Evolutionary conservation across 37 sponge, comb jelly and placozoan species (phyloP), one percentile per base, ranked within the genome.

Genomic region (Chondrosia reniformis): DNA sequence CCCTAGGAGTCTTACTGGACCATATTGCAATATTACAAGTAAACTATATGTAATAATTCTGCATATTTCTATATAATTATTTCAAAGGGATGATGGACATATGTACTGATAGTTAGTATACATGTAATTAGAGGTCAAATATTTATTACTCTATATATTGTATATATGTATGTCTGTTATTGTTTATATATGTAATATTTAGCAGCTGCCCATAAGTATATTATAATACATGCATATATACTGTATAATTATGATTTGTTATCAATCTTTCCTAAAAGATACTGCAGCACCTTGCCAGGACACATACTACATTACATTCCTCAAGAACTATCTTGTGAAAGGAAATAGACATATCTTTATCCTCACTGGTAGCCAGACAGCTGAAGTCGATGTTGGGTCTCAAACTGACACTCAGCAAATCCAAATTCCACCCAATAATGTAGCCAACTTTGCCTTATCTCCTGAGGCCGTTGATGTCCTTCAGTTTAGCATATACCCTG

Each of bases 1-100:
- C 10, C 72, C 72, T n/a, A 69, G 41, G 24, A 44, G 72, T 21
- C 42, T 41, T 41, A 69, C 72, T 17, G 72, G 72, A 69, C 72
- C 72, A 39, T 24, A 69, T 25, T 69, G 72, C 72, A n/a, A n/a
- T n/a, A n/a, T n/a, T n/a, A n/a, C n/a, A n/a, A n/a, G n/a, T n/a
- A n/a, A n/a, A n/a, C n/a, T n/a, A n/a, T n/a, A n/a, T n/a, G n/a
- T n/a, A n/a, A n/a, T n/a, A n/a, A n/a, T n/a, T n/a, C n/a, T n/a
- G n/a, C n/a, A n/a, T n/a, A n/a, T n/a, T n/a, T n/a, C n/a, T n/a
- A n/a, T n/a, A n/a, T n/a, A n/a, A n/a, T n/a, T n/a, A n/a, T n/a
- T n/a, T n/a, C n/a, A n/a, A n/a, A n/a, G n/a, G n/a, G n/a, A n/a
- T n/a, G n/a, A n/a, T n/a, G n/a, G n/a, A n/a, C n/a, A n/a, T n/a